Base-by-base conservation (phyloP, 2,888 invertebrate genomes). In the Drosophila picticornis region DNA sequence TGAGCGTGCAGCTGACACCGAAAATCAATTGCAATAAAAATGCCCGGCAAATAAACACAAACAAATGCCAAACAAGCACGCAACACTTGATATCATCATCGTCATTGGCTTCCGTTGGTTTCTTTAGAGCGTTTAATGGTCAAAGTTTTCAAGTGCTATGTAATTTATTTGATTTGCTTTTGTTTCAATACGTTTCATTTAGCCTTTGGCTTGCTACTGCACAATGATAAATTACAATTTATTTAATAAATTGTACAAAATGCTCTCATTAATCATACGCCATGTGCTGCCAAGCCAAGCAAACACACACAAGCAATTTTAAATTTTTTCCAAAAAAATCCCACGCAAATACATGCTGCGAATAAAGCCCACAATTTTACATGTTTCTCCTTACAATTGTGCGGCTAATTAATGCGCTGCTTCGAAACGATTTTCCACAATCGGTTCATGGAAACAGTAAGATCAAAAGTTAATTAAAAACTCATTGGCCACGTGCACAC, bases 1-100 rank as follows among this genome's bases (percentile, higher is more conserved):
- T 67, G 71, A 58, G 66, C 69, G 59, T 81, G 84, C 86, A 87
- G 90, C 86, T 87, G 86, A 81, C 90, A 77, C 88, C 84, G 60
- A 88, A 90, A 87, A 90, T 87, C 86, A 87, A 88, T 87, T 90
- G 90, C 89, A 90, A 81, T 88, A 79, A 87, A 87, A 87, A 89
- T 81, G 60, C 61, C 51, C 64, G 53, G 60, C 74, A 79, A 81
- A 75, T 78, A 69, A 79, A 84, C 68, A 68, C 58, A 80, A 70
- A 53, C 59, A 77, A 83, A 77, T 66, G 61, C 55, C 66, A 66
- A 58, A 27, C 61, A 57, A 19, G 46, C 55, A 65, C 40, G 51
- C 51, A 70, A 57, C 59, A 71, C 27, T 60, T 56, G 51, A 50
- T 31, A 55, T 43, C 46, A 46, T 25, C 46, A 61, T 70, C 84